Base-by-base conservation (phyloP, 2,113 vertebrate species). In the Burhinus bistriatus region DNA sequence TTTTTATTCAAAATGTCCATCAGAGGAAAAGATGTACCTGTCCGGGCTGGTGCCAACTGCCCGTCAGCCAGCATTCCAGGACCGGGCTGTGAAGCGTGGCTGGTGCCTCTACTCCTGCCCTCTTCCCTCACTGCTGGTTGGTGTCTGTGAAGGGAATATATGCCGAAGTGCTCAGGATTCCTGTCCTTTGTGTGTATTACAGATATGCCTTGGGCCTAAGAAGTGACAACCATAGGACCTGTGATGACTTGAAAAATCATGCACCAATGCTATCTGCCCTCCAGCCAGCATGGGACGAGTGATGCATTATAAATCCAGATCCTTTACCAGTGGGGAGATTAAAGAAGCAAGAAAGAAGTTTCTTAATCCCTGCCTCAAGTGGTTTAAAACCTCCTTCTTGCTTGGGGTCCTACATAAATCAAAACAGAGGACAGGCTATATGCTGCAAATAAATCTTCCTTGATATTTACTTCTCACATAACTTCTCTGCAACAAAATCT, bases 261-360 rank as follows among this genome's bases (percentile, higher is more conserved):
- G 45, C 89, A 83, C 40, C 77, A 30, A 6, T 77, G 87, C 66
- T 95, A 45, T 88, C 84, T 82, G 49, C 87, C 96, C 96, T 95
- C 87, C 92, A 93, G 96, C 84, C 91, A 96, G 36, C 69, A 89
- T 15, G 66, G 84, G 81, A 95, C 7, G 5, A 95, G 51, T 91
- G 93, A 94, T 92, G 93, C 92, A 65, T 93, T 93, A 93, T 95
- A 95, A 97, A 97, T 97, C 70, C 87, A 95, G 77, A 89, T 91
- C 93, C 83, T 91, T 83, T 91, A 94, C 54, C 49, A 36, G 32
- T 69, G 66, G 40, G 87, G 73, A 89, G 87, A 97, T 95, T 97
- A 97, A 95, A 96, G 79, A 90, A 83, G 77, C 49, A 91, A 95
- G 75, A 80, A 95, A 94, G 45, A 95, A 70, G 54, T 94, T 85